Conservation (phyloP, 2,113 vertebrate genomes). For the Cygnus buccinator region DNA sequence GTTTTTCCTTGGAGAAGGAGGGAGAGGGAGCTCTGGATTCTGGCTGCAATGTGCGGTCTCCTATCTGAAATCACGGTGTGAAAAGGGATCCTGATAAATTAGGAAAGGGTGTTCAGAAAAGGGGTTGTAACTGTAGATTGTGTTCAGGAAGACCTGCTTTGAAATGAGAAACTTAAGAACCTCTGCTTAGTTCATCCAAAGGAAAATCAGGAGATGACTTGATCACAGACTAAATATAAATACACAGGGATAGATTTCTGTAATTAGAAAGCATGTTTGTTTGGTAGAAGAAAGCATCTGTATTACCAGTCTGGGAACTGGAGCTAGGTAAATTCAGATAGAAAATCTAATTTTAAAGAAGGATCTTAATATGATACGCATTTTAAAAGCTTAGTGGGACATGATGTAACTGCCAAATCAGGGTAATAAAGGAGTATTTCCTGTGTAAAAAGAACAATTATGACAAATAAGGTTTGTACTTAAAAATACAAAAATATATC, state of each 20-base stretch:
- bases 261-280: not conserved
- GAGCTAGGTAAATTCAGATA: not conserved
- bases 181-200: not conserved
- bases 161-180: not conserved
- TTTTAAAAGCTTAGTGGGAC: not conserved
- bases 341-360: not conserved
- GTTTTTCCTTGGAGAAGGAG: not conserved
- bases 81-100: not conserved
- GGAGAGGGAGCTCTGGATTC: not conserved
- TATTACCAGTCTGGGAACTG: not conserved
- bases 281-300: not conserved
- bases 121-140: not conserved
- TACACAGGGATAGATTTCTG: not conserved
- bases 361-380: not conserved
- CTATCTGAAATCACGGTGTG: not conserved
- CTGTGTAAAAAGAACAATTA: not conserved
- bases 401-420: not conserved
- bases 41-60: not conserved
- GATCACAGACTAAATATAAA: not conserved
- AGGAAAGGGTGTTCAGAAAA: not conserved
- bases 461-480: not conserved
- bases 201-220: not conserved
- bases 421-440: constrained; percentile 9
- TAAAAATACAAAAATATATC: not conserved
- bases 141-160: not conserved